phyloP scores from a whole-genome alignment of 2,797 vertebrate genomes.

The Buceros bicornis region DNA sequence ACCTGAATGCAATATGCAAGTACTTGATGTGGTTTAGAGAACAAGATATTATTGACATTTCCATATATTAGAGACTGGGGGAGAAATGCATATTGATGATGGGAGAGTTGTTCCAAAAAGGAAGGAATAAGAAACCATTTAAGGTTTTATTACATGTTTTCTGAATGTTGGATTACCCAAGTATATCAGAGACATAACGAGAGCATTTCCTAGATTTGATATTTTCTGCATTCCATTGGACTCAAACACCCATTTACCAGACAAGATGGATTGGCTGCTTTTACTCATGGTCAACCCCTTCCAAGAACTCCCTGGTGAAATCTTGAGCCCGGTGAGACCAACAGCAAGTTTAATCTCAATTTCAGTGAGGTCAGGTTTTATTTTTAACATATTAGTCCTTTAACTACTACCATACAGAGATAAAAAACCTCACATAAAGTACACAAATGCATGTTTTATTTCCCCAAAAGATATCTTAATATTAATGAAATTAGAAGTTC shows the following conservation, averaged over 20 bases:
- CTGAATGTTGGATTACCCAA: not conserved
- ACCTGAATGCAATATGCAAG: not conserved
- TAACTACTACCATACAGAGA: not conserved
- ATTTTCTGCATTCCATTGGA: not conserved
- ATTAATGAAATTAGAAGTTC: not conserved
- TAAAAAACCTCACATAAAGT: not conserved
- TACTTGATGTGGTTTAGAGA: conserved; percentile 8
- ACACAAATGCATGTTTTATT: not conserved
- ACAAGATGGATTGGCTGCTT: not conserved
- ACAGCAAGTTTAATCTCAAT: not conserved
- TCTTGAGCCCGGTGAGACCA: not conserved
- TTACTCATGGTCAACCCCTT: not conserved
- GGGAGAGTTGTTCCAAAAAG: not conserved
- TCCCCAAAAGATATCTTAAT: not conserved
- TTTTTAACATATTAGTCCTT: not conserved
- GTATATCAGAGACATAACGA: not conserved
- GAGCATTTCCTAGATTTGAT: not conserved
- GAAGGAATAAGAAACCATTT: not conserved
- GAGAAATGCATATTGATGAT: not conserved
- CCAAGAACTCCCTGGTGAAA: not conserved
- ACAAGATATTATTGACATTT: conserved; percentile 3
- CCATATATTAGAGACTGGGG: conserved; percentile 5
- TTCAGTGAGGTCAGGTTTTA: not conserved
- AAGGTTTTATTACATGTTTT: not conserved
- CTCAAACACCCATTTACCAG: not conserved